Percentiles rank a stretch among this genome's conserved stretches.
Evolutionary conservation across 2,888 invertebrate genomes (phyloP).

Genomic region (Acholoe squamosa): DNA sequence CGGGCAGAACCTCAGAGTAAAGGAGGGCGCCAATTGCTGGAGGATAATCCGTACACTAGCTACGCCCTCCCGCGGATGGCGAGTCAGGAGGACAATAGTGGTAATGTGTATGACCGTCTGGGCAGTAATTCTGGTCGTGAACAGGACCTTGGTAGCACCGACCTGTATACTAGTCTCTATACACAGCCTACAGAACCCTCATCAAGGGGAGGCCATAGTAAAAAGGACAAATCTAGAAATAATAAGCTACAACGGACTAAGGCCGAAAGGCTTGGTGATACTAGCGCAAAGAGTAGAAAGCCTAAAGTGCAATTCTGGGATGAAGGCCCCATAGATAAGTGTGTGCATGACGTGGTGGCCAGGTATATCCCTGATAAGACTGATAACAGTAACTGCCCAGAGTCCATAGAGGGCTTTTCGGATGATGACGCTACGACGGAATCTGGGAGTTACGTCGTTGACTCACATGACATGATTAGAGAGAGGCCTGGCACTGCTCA

Average conservation of each 20-base stretch:
- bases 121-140: neutral
- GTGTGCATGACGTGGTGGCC: slow-evolving; percentile 58
- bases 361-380: slow-evolving; percentile 51
- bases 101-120: neutral
- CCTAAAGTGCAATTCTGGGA: slow-evolving; percentile 57
- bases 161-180: slow-evolving; percentile 2
- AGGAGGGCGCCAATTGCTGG: neutral
- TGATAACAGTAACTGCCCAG: slow-evolving; percentile 14
- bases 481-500: neutral
- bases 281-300: neutral
- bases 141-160: neutral
- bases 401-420: neutral
- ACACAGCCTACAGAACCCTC: neutral
- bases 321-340: slow-evolving; percentile 52
- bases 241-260: slow-evolving; percentile 27
- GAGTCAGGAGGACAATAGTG: neutral
- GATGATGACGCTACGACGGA: slow-evolving; percentile 48
- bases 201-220: neutral
- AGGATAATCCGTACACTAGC: neutral
- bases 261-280: slow-evolving; percentile 14
- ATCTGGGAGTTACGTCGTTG: slow-evolving; percentile 52
- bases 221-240: neutral
- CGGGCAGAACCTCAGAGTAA: neutral
- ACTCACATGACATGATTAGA: neutral
- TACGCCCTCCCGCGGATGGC: neutral